Conservation (phyloP, 2,113 vertebrate genomes). For the Varanus komodoensis region DNA sequence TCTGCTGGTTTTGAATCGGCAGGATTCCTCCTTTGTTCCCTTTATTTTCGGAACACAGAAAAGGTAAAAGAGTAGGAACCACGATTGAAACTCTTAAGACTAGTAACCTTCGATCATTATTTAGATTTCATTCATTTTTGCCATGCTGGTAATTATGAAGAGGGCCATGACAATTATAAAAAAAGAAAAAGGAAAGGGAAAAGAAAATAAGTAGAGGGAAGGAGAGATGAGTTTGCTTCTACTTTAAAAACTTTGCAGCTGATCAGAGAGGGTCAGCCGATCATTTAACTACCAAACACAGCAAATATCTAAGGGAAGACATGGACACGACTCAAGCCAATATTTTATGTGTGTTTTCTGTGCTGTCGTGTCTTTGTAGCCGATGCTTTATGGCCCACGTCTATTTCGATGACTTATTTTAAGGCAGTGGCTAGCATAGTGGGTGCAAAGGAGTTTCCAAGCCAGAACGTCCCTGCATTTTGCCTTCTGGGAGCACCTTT, state of each 20-base stretch:
- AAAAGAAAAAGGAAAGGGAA: neutral
- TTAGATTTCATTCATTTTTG: slow-evolving; percentile 79
- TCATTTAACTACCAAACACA: slow-evolving; percentile 44
- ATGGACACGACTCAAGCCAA: slow-evolving; percentile 22
- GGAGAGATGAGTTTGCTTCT: slow-evolving; percentile 46
- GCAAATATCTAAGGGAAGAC: slow-evolving; percentile 44
- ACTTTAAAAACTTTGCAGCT: slow-evolving; percentile 56
- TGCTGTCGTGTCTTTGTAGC: neutral
- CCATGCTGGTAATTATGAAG: slow-evolving; percentile 75
- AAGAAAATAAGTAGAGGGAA: neutral
- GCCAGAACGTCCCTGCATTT: neutral
- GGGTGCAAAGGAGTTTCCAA: too few species aligned
- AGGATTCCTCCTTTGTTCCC: slow-evolving; percentile 94
- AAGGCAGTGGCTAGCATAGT: rapidly evolving
- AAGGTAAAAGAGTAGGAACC: slow-evolving; percentile 93
- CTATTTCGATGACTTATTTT: neutral
- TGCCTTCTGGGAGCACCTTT: neutral
- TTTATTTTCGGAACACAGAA: slow-evolving; percentile 95
- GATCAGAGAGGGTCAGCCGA: neutral
- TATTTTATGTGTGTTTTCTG: neutral
- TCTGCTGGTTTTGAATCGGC: slow-evolving; percentile 97
- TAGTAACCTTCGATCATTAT: slow-evolving; percentile 89
- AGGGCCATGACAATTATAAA: slow-evolving; percentile 48
- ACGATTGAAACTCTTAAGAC: slow-evolving; percentile 90
- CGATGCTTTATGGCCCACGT: neutral